Evolutionary conservation across 2,888 invertebrate species (phyloP).

Genomic region (Mystacides longicornis): DNA sequence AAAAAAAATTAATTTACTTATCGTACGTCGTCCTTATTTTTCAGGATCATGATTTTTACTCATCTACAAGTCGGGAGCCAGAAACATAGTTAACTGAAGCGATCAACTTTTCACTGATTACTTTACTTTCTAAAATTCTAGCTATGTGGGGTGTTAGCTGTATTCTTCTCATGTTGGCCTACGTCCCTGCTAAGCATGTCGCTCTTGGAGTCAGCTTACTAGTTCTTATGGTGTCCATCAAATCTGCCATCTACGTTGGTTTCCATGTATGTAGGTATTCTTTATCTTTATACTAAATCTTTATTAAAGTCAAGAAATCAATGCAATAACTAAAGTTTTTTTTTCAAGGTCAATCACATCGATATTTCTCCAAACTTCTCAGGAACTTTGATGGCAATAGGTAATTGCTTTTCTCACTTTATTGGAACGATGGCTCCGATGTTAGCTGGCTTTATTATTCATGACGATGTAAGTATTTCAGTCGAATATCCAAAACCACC

Average conservation of each 20-base stretch:
- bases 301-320: background rate
- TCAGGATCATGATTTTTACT: no score
- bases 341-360: slow-evolving; percentile 63
- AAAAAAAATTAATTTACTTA: no score
- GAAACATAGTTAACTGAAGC: no score
- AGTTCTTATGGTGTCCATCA: slow-evolving; percentile 53
- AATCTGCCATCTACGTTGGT: slow-evolving; percentile 56
- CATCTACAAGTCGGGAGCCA: no score
- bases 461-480: slow-evolving; percentile 61
- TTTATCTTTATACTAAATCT: background rate
- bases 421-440: slow-evolving; percentile 69
- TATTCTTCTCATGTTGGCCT: slow-evolving; percentile 49
- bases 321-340: no score
- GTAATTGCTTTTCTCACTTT: slow-evolving; percentile 67
- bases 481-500: background rate
- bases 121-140: no score
- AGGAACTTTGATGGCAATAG: slow-evolving; percentile 75
- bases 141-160: slow-evolving; percentile 50
- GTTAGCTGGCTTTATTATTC: slow-evolving; percentile 58
- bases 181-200: slow-evolving; percentile 41
- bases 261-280: slow-evolving; percentile 48
- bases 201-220: slow-evolving; percentile 49
- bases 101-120: no score
- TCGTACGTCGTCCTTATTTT: no score
- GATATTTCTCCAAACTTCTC: slow-evolving; percentile 78